Evolutionary conservation across 2,888 invertebrate genomes (phyloP), one percentile per base, ranked within the genome.

Genomic region (Trachelus troglodyta): DNA sequence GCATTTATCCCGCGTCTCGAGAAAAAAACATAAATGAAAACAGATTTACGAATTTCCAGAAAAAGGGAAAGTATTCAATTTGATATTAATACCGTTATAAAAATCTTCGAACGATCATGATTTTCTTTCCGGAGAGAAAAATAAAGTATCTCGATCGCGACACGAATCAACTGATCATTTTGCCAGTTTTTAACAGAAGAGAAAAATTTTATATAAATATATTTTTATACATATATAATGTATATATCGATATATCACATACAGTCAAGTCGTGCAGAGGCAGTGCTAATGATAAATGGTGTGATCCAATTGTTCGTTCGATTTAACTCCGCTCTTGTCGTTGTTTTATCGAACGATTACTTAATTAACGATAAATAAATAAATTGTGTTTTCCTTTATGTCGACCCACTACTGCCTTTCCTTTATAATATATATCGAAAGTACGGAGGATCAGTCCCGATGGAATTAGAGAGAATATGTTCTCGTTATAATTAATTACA

Each of bases 201-300:
- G 40, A 2, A 23, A 6, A 40, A 56, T 56, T 56, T 15, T 56
- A 23, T 56, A 56, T 56, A 56, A 56, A 56, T 56, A 56, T 56
- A 56, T 56, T 56, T 56, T 56, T 71, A 23, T 71, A 34, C 23
- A 74, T 30, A 74, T 74, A 74, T 78, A 73, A 73, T 69, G 71
- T 68, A 78, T 73, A 73, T 76, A 73, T 75, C 78, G 76, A 78
- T 81, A 80, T 84, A 86, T 85, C 84, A 87, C 85, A 86, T 82
- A 84, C 82, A 83, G 80, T 82, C 82, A 82, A 81, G 80, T 78
- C 77, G 83, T 81, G 76, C 81, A 80, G 81, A 83, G 87, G 87
- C 87, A 87, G 86, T 87, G 84, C 83, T 82, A 78, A 79, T 78
- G 79, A 74, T 83, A 81, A 74, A 79, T 35, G 76, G 79, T 76